These are phyloP conservation scores for Proales similis DNA, from an alignment of 1,140 invertebrate genomes.

Conservation along the genomic window DNA sequence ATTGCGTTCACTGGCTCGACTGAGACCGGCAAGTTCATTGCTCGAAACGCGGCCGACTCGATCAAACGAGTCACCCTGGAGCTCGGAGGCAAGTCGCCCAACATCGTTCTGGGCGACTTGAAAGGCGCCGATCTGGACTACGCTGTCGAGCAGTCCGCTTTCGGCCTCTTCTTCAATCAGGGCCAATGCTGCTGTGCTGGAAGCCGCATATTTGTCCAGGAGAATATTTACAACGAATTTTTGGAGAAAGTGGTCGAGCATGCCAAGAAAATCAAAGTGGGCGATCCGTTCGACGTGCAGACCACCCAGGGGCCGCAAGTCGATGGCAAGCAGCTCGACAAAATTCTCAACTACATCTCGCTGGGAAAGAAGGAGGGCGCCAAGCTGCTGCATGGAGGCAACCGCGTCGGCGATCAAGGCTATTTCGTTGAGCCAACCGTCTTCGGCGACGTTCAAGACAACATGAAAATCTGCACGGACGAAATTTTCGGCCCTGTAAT, in stretches of 20 bases:
- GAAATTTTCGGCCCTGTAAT: conserved; percentile 94
- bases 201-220: conserved; percentile 49
- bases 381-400: conserved; percentile 56
- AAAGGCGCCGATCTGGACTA: conserved; percentile 57
- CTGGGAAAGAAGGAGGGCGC: conserved; percentile 58
- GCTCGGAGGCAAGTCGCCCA: conserved; percentile 79
- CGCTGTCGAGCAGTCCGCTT: conserved; percentile 66
- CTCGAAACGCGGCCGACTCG: conserved; percentile 66
- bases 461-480: conserved; percentile 83
- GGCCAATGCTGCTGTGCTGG: conserved; percentile 50
- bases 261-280: conserved; percentile 65
- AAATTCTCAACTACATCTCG: conserved; percentile 56
- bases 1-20: conserved; percentile 84
- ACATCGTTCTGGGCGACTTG: conserved; percentile 70
- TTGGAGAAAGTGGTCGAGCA: conserved; percentile 55
- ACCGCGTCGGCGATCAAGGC: conserved; percentile 54
- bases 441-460: conserved; percentile 78
- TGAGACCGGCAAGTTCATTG: conserved; percentile 69
- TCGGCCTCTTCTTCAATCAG: conserved; percentile 71
- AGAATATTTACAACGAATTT: conserved; percentile 51
- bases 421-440: conserved; percentile 84
- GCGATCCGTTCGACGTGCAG: conserved; percentile 66
- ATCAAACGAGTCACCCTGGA: conserved; percentile 76
- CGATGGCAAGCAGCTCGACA: conserved; percentile 51
- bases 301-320: conserved; percentile 76